Percentiles rank a stretch among this genome's conserved stretches.
phyloP scores from a whole-genome alignment of 53 echinoderm and acorn worm genomes.

The Echinometra lucunter region DNA sequence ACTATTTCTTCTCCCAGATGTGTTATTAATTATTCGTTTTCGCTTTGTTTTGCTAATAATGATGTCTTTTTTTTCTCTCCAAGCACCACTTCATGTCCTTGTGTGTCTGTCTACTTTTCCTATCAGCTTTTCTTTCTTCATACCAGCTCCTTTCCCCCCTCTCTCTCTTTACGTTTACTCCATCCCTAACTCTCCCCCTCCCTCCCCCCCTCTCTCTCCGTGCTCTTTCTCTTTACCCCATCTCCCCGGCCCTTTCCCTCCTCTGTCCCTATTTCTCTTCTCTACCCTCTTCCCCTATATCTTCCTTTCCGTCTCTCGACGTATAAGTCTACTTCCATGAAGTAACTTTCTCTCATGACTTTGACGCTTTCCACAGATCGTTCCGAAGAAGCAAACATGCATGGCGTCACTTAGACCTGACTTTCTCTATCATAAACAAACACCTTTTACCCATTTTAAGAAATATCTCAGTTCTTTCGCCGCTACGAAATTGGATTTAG shows the following conservation, averaged over 20 bases:
- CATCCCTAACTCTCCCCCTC: not conserved
- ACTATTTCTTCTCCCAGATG: too few relatives aligned
- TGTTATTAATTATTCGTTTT: too few relatives aligned
- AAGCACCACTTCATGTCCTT: not conserved
- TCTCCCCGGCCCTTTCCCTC: too few relatives aligned
- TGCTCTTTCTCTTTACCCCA: not conserved
- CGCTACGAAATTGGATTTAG: not conserved
- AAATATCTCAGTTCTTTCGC: not conserved
- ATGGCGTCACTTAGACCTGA: conserved; percentile 15
- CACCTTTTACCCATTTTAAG: not conserved
- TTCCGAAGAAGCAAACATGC: not conserved
- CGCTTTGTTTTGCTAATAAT: too few relatives aligned
- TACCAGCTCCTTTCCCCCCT: not conserved
- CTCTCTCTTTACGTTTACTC: not conserved
- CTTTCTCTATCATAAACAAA: conserved; percentile 1
- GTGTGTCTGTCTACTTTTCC: not conserved
- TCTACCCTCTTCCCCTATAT: not conserved
- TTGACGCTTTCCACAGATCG: not conserved
- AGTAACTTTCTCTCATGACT: not conserved
- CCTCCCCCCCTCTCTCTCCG: not conserved
- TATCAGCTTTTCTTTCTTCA: not conserved
- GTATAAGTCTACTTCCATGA: not conserved
- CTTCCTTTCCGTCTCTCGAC: not conserved
- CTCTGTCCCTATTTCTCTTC: not conserved
- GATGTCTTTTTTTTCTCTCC: not conserved